Evolutionary conservation across 1,140 invertebrate species (phyloP), one percentile per base, ranked within the genome.

Genomic region (Saccostrea cuccullata): DNA sequence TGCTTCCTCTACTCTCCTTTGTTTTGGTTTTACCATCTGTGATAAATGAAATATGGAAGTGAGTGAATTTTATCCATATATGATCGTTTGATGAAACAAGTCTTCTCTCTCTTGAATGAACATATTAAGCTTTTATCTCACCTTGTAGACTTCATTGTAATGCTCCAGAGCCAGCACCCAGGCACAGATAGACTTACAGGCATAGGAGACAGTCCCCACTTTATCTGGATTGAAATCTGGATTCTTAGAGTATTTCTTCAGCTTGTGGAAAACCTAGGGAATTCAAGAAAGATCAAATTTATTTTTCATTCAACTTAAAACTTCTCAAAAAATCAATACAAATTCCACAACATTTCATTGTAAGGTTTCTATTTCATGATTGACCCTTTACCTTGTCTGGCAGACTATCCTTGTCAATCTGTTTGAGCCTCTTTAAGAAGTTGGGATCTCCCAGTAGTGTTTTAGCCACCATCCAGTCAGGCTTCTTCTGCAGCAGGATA

Each of bases 401-500:
- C 0, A 95, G 89, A 84, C 90, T 91, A 83, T 95, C 93, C 83
- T 93, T 94, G 89, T 95, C 94, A 92, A 94, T 92, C 67, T 93
- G 92, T n/a, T 94, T 90, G 36, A 95, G 90, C 83, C 92, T 92
- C 56, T 91, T 94, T 2, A 95, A 90, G 85, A 95, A 95, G 83
- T 92, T 89, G n/a, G 93, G 89, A 88, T 95, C 94, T 5, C 91
- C 93, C 1, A 95, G 89, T 89, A 95, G 90, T 58, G 91, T 92
- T 85, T 93, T 94, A 17, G 94, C 94, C 23, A 92, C 93, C 5
- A 91, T 84, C 95, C 94, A 95, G 86, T 94, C 93, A 17, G 94
- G 92, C 89, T 98, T 98, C 91, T 96, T 96, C 1, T 97, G 97
- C 2, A 98, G 94, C 0, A 99, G 95, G 55, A 98, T 96, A 95